Conservation (phyloP, 2,797 vertebrate genomes). For the Chiloscyllium punctatum region DNA sequence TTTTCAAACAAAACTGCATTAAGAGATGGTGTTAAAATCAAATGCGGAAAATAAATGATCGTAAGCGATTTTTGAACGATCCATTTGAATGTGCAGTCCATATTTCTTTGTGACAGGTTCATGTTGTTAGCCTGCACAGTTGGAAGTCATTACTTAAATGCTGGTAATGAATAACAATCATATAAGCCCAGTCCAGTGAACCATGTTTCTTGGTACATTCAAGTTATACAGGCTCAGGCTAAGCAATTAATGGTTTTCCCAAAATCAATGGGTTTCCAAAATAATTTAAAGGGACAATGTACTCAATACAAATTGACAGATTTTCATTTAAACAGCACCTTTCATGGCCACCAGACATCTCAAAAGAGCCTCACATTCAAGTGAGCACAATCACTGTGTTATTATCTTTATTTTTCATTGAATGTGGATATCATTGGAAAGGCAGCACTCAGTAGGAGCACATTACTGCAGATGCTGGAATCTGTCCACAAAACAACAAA, state of each 20-base stretch:
- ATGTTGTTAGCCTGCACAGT: neutral
- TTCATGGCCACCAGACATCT: no score
- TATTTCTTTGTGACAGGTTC: conserved; percentile 23
- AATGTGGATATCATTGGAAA: no score
- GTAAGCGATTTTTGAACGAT: conserved; percentile 11
- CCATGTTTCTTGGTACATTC: neutral
- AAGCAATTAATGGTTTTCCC: neutral
- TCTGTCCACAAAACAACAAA: no score
- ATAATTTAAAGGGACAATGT: neutral
- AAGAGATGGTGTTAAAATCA: conserved; percentile 2
- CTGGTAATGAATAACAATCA: neutral
- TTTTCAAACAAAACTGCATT: neutral
- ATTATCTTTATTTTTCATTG: no score
- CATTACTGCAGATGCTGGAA: no score
- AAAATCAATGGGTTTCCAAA: neutral
- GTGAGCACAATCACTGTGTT: no score
- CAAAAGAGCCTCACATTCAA: no score
- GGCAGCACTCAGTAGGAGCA: no score
- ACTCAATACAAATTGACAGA: no score
- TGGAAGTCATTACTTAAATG: neutral
- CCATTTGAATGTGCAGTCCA: conserved; percentile 6
- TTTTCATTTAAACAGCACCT: no score
- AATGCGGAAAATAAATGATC: conserved; percentile 9
- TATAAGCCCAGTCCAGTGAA: neutral
- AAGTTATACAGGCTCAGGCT: neutral